Evolutionary conservation across 1,140 invertebrate species (phyloP), one percentile per base, ranked within the genome.

Genomic region (Eufriesea mexicana): DNA sequence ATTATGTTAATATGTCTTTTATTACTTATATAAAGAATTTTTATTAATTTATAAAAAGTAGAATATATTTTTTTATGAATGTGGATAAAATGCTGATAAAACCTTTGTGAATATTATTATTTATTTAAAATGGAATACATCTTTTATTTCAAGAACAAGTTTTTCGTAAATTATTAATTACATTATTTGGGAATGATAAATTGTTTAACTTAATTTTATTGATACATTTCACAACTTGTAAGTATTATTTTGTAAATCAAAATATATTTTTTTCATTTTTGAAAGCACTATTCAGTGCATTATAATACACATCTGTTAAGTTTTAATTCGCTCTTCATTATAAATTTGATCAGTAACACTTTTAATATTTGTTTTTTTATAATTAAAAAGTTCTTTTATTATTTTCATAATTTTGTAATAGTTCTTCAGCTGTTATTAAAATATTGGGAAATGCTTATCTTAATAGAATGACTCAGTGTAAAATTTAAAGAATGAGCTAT

Each of bases 401-500:
- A 55, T 35, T 18, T 71, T 28, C 54, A 35, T 62, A 67, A 78
- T 59, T 47, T 47, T 20, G 16, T n/a, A 45, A 62, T 64, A 25
- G 59, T 67, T 62, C 76, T 62, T 71, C 82, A 68, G 12, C 7
- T 55, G 47, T 59, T 18, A 49, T 54, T 5, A 75, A 49, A 35
- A 51, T 1, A 14, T 42, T 5, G 25, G 10, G 4, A 72, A 9
- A 2, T 35, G 14, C 18, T 28, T 23, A 7, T 8, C 35, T 35
- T 35, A 35, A 35, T 35, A 35, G 35, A 35, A 35, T 35, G 35
- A 4, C 18, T 57, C n/a, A 6, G 57, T 47, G 10, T 20, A 51
- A 35, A 73, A 20, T 35, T 12, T 45, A 9, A 25, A 75, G 5
- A 28, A 28, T 1, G 25, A n/a, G 16, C 12, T 79, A 7, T 79